phyloP scores from a whole-genome alignment of 2,888 invertebrate species.

The Troides oblongomaculatus region DNA sequence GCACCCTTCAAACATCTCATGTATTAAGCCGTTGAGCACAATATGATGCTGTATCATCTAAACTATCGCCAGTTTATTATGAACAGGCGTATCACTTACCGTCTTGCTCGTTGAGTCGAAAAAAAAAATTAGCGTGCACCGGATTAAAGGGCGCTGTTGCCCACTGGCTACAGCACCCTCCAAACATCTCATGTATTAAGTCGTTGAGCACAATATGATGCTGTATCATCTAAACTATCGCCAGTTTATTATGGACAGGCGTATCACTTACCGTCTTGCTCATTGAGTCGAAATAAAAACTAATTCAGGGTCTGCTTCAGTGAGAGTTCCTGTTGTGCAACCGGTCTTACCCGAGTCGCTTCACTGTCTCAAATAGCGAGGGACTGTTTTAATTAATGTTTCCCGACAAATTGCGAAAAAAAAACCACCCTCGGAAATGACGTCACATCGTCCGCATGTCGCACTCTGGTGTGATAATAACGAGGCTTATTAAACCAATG shows the following conservation, averaged over 20 bases:
- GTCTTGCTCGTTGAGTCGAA: not conserved
- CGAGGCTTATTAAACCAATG: constrained; percentile 63
- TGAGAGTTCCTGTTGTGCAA: constrained; percentile 38
- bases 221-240: too few species aligned
- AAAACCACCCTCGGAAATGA: constrained; percentile 53
- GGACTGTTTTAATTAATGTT: constrained; percentile 71
- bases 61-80: too few species aligned
- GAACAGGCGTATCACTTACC: too few species aligned
- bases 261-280: not conserved
- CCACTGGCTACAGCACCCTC: too few species aligned
- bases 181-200: too few species aligned
- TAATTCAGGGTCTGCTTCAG: not conserved
- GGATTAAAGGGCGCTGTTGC: too few species aligned
- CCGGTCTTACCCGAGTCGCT: constrained; percentile 44
- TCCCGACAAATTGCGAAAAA: constrained; percentile 67
- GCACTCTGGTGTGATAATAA: constrained; percentile 45
- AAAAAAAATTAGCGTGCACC: too few species aligned
- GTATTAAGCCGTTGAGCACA: too few species aligned
- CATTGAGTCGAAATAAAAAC: not conserved
- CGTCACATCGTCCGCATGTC: constrained; percentile 42
- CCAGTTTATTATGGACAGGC: too few species aligned
- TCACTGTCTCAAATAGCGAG: constrained; percentile 58
- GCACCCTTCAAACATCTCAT: too few species aligned
- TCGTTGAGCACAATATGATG: too few species aligned
- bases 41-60: too few species aligned